Conservation (phyloP, 2,888 invertebrate genomes). For the Cyaniris semiargus region DNA sequence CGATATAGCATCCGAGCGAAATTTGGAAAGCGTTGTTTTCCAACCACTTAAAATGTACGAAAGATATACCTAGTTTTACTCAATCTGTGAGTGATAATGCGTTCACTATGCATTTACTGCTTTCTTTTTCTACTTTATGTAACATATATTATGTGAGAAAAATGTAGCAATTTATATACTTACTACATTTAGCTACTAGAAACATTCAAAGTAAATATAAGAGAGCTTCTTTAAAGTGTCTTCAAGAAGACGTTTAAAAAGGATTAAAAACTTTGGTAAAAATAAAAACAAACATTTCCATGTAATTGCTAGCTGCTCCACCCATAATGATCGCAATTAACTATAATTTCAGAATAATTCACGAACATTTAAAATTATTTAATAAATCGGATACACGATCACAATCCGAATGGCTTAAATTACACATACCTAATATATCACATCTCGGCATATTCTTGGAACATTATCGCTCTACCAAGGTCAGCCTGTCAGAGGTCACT, state of each 20-base stretch:
- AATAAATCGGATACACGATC: background rate
- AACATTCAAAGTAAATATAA: too few relatives aligned
- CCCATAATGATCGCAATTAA: too few relatives aligned
- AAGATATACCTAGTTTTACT: slow-evolving; percentile 2
- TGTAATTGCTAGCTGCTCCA: too few relatives aligned
- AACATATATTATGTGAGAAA: background rate
- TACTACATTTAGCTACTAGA: too few relatives aligned
- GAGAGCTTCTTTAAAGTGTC: too few relatives aligned
- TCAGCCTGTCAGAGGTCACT: slow-evolving; percentile 58
- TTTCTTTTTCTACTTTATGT: slow-evolving; percentile 29
- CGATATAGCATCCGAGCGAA: slow-evolving; percentile 4
- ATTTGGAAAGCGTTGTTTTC: slow-evolving; percentile 17
- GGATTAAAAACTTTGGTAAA: too few relatives aligned
- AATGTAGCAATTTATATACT: background rate
- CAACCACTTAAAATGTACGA: background rate
- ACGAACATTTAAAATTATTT: background rate
- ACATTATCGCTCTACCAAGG: slow-evolving; percentile 63
- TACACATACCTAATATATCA: slow-evolving; percentile 7
- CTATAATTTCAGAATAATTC: too few relatives aligned
- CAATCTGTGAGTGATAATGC: slow-evolving; percentile 4
- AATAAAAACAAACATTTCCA: too few relatives aligned
- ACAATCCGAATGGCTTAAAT: slow-evolving; percentile 10
- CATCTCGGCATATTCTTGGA: slow-evolving; percentile 50
- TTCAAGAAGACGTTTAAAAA: too few relatives aligned
- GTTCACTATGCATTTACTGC: slow-evolving; percentile 12